Conservation (phyloP, 2,113 vertebrate species). For the Sula dactylatra region DNA sequence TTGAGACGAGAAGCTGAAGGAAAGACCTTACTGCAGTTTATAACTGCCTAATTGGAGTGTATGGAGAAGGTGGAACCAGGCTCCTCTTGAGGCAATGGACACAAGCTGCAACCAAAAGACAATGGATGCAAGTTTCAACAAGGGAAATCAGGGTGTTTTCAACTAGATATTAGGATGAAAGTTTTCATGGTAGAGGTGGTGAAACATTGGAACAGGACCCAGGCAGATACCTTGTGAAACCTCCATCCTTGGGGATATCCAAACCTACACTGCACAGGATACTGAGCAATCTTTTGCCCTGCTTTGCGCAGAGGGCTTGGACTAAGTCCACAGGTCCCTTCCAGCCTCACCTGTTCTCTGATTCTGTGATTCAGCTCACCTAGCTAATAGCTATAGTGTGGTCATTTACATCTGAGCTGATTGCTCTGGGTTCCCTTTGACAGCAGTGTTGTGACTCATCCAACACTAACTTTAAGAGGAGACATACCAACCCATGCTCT, state of each 20-base stretch:
- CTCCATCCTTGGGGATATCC: background rate
- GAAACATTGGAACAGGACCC: background rate
- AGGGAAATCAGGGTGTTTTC: background rate
- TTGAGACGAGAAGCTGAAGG: background rate
- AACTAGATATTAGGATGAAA: background rate
- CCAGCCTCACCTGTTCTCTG: background rate
- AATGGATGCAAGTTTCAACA: fast-evolving
- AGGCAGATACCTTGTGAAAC: background rate
- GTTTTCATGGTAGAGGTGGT: background rate
- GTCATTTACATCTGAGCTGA: background rate
- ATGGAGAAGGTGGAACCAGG: background rate
- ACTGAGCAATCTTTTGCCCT: background rate
- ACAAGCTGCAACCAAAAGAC: background rate
- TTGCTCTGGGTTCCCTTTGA: background rate
- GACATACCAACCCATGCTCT: background rate
- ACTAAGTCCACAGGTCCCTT: background rate
- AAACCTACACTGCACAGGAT: background rate
- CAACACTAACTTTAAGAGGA: background rate
- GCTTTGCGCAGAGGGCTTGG: background rate
- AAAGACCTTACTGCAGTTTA: background rate
- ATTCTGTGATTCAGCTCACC: background rate
- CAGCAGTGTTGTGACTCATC: background rate
- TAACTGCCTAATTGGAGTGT: background rate
- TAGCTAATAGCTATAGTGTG: background rate
- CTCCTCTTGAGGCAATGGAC: background rate